Percentiles rank a stretch among this genome's conserved stretches.
These are phyloP conservation scores for Ceratina australensis DNA, from an alignment of 1,140 invertebrate genomes.

Conservation along the genomic window DNA sequence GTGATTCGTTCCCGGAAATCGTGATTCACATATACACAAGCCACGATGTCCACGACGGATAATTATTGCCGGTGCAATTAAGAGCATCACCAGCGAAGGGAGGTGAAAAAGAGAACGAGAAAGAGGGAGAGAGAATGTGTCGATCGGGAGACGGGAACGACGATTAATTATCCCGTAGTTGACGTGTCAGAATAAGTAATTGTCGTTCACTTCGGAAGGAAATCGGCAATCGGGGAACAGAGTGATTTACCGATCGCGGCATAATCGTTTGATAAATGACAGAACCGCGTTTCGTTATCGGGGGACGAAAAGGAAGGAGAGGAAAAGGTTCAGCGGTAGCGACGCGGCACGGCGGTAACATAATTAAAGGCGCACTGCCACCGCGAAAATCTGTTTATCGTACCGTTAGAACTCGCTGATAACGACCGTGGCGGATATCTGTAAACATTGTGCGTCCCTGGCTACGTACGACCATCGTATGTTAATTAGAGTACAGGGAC, in stretches of 20 bases:
- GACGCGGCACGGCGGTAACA: conserved; percentile 6
- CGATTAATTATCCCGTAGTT: conserved; percentile 61
- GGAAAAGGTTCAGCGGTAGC: neutral
- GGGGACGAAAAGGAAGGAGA: neutral
- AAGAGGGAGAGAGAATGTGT: neutral
- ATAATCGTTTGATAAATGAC: conserved; percentile 56
- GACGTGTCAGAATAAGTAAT: conserved; percentile 62
- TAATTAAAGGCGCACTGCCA: conserved; percentile 43
- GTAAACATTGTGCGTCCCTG: conserved; percentile 20
- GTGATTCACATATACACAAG: conserved; percentile 30
- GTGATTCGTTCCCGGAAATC: conserved; percentile 19
- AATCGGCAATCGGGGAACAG: conserved; percentile 43
- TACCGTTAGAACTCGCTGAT: conserved; percentile 52
- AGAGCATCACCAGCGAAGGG: neutral
- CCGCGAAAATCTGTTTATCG: conserved; percentile 53
- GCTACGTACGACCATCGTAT: conserved; percentile 10
- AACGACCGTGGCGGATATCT: conserved; percentile 36
- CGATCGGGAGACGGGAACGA: neutral
- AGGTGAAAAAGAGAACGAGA: too few relatives aligned
- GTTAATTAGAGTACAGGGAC: conserved; percentile 42
- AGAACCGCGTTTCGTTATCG: conserved; percentile 49
- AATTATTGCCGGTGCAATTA: conserved; percentile 45
- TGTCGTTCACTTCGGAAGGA: conserved; percentile 42
- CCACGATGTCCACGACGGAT: conserved; percentile 31
- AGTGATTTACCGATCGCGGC: conserved; percentile 56